Evolutionary conservation across 2,888 invertebrate species (phyloP).

Genomic region (Sphecodes monilicornis): DNA sequence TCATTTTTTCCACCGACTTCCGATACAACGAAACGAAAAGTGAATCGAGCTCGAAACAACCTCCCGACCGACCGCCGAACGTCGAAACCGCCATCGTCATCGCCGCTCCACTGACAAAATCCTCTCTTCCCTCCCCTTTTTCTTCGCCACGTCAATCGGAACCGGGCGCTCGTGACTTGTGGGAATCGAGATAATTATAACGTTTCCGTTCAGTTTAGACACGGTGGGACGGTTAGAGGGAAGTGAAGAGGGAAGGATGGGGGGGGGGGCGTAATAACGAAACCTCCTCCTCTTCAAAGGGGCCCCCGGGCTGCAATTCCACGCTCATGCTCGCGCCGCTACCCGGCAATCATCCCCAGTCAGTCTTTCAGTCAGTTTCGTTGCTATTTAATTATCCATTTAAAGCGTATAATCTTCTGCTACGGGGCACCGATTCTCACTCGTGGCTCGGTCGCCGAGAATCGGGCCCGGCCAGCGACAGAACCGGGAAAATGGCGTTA

Average conservation of each 20-base stretch:
- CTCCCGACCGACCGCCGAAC: not conserved
- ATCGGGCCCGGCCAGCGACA: slow-evolving; percentile 41
- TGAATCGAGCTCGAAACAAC: not conserved
- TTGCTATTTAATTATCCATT: slow-evolving; percentile 85
- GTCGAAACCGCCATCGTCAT: slow-evolving; percentile 17
- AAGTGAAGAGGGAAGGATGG: slow-evolving; percentile 55
- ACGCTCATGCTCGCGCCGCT: slow-evolving; percentile 83
- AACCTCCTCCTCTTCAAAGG: slow-evolving; percentile 76
- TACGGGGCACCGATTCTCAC: slow-evolving; percentile 68
- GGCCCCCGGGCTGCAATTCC: slow-evolving; percentile 82
- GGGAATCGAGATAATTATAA: slow-evolving; percentile 83
- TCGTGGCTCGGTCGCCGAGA: slow-evolving; percentile 48
- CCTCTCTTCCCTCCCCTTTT: slow-evolving; percentile 52
- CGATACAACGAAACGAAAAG: slow-evolving; percentile 6
- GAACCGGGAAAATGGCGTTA: slow-evolving; percentile 37
- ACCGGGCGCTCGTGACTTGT: slow-evolving; percentile 75
- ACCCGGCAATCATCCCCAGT: slow-evolving; percentile 84
- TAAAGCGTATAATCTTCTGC: slow-evolving; percentile 84
- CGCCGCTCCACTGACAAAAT: slow-evolving; percentile 52
- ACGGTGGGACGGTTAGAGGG: slow-evolving; percentile 45
- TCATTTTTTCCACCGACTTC: not conserved
- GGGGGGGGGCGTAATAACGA: slow-evolving; percentile 76
- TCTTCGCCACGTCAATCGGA: slow-evolving; percentile 70
- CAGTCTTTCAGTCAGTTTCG: slow-evolving; percentile 84
- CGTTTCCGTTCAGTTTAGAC: slow-evolving; percentile 80